Conservation (phyloP, 23 tunicate species). For the Corella eumyota region DNA sequence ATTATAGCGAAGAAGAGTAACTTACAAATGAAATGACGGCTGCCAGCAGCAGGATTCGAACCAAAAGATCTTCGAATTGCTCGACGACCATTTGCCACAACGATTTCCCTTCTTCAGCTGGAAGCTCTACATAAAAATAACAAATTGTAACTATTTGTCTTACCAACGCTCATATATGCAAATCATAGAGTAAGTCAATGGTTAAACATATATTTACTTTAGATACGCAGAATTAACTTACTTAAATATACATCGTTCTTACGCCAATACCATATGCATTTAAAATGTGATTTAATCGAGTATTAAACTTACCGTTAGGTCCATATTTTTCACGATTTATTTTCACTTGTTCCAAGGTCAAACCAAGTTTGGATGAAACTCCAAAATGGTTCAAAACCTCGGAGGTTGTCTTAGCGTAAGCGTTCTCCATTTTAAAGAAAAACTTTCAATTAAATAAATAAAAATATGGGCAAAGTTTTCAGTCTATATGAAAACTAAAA, state of each 20-base stretch:
- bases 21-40: slow-evolving; percentile 95
- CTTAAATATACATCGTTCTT: no score
- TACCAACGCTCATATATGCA: no score
- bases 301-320: slow-evolving; percentile 52
- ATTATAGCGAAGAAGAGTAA: no score
- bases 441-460: background rate
- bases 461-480: background rate
- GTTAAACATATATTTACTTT: background rate
- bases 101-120: slow-evolving; percentile 80
- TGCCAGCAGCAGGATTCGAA: slow-evolving; percentile 92
- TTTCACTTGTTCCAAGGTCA: slow-evolving; percentile 47
- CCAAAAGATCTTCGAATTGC: slow-evolving; percentile 95
- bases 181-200: no score
- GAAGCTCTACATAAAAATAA: slow-evolving; percentile 36
- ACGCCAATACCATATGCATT: no score
- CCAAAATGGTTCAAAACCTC: slow-evolving; percentile 54
- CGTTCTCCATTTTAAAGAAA: slow-evolving; percentile 53
- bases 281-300: no score
- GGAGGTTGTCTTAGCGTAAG: slow-evolving; percentile 50
- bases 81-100: slow-evolving; percentile 71
- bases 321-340: slow-evolving; percentile 65
- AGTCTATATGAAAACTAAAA: background rate
- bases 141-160: no score
- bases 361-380: slow-evolving; percentile 39
- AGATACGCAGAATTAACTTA: background rate